These are phyloP conservation scores for Ciconia boyciana DNA, from an alignment of 2,113 vertebrate species.

Conservation along the genomic window DNA sequence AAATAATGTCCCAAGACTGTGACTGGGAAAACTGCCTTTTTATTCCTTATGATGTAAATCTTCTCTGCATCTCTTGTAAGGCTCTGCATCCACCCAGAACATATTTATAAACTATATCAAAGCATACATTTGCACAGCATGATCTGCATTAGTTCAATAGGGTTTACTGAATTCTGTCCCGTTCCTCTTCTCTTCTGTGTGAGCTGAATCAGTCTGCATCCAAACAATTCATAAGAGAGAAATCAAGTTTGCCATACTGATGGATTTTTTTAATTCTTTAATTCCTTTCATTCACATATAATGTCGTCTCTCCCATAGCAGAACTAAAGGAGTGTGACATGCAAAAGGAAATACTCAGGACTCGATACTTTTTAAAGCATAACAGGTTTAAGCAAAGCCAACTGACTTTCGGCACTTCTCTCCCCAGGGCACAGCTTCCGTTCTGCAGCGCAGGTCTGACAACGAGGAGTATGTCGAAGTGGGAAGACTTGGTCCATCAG, in stretches of 20 bases:
- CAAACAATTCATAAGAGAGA: background rate
- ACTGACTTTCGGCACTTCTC: background rate
- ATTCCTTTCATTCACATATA: background rate
- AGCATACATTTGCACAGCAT: background rate
- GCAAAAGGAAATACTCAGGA: background rate
- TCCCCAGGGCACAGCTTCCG: slow-evolving; percentile 90
- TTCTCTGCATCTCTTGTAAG: background rate
- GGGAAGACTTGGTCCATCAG: slow-evolving; percentile 92
- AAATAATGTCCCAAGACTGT: background rate
- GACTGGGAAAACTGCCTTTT: background rate
- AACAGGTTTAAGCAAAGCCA: background rate
- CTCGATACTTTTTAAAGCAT: background rate
- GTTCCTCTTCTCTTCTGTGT: background rate
- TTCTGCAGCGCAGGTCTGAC: slow-evolving; percentile 94
- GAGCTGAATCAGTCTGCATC: background rate
- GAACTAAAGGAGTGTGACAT: background rate
- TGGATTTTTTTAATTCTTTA: background rate
- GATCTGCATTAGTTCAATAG: background rate
- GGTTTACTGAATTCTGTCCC: background rate
- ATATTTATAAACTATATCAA: background rate
- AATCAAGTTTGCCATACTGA: background rate
- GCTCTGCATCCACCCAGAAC: background rate
- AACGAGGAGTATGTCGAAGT: slow-evolving; percentile 96
- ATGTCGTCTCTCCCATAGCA: background rate
- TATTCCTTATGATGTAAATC: background rate